Evolutionary conservation across 2,888 invertebrate genomes (phyloP), one percentile per base, ranked within the genome.

Genomic region (Cetonia aurata): DNA sequence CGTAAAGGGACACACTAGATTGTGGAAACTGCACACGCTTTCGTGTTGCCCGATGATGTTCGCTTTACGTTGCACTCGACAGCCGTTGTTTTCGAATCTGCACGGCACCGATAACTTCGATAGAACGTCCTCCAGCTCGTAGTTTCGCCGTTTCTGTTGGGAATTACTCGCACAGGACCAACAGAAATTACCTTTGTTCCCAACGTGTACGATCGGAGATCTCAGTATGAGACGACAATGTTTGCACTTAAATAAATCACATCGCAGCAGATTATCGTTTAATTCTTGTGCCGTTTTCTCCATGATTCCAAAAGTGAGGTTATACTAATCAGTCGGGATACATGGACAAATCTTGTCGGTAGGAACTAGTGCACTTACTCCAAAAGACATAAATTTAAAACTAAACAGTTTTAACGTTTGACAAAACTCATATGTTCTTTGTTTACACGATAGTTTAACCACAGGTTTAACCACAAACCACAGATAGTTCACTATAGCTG

Each of bases 121-220:
- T 25, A 81, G 69, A 31, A 80, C 76, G 8, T 72, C 71, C 72
- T 80, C 80, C 42, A 80, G 66, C 9, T 75, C 75, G 9, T 66
- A 48, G 66, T 80, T 80, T 6, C 70, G 75, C 42, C 62, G 66
- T 53, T 67, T 72, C 3, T 71, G 44, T 50, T 60, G 50, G 6
- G 56, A 66, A 6, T 74, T 75, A 66, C 77, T 73, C 53, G 77
- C 72, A 50, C 82, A 82, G 6, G 69, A 71, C 9, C 76, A 75
- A 69, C 82, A 82, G 15, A 80, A 72, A 67, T 81, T 81, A 19
- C 82, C 82, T 6, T 77, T 53, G 59, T 77, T 74, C 70, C 79
- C 77, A 4, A 79, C 77, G 31, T 81, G 71, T 76, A 80, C 79
- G 69, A 82, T 79, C n/a, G 81, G 81, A 42, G 75, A 71, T 19